Base-by-base conservation (phyloP, 2,888 invertebrate species). In the Ectobius pallidus region DNA sequence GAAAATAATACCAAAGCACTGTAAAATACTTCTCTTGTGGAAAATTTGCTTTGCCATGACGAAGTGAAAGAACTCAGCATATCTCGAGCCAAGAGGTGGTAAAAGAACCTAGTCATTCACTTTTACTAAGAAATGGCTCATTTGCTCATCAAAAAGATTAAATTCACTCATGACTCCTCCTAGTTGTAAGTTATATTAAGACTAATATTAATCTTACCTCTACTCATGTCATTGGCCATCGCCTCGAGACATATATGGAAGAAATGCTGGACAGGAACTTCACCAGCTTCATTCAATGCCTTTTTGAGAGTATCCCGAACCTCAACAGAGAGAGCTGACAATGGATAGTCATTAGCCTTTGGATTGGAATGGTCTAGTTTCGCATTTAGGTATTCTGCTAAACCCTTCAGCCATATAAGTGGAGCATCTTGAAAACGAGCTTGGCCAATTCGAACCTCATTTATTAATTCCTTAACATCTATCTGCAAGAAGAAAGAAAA, bases 201-300 rank as follows among this genome's bases (percentile, higher is more conserved):
- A 34, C 34, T 34, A 34, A 34, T 6, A 34, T 34, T 34, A 34
- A 11, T n/a, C 80, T 79, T 80, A 84, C 90, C 90, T 85, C 90
- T 91, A 65, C 88, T 88, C 86, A 93, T 88, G 78, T 92, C 92
- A 78, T 88, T 89, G 4, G 91, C 90, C 85, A 93, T 86, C 18
- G 89, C 86, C 7, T 89, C 89, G 20, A 93, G 83, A 42, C 90
- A 88, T 32, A 88, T 88, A 81, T 92, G 91, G 78, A 89, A 92
- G 81, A 92, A 93, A 76, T 90, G 82, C 78, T 90, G 89, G 6
- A 87, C 81, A 77, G 89, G 91, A 6, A 86, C 84, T 75, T 87
- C 86, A 0, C 91, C 91, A 9, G 90, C 87, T 69, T 88, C 87
- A 52, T 86, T 84, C 1, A 92, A 81, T 6, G 87, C 84, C 78